phyloP scores from a whole-genome alignment of 2,797 vertebrate genomes.

The Rhabdomys pumilio region DNA sequence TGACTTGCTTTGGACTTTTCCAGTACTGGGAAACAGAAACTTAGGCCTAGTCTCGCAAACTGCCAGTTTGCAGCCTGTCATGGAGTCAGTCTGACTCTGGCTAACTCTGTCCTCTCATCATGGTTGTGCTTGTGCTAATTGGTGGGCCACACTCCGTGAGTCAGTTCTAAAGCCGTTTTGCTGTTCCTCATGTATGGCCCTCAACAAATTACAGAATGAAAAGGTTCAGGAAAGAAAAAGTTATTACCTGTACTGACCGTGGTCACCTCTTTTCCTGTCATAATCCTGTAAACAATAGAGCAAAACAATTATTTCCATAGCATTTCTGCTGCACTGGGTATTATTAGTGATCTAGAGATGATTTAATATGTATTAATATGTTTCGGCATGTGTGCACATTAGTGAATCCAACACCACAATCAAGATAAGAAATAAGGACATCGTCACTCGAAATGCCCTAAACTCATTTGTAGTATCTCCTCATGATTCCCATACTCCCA shows the following conservation, averaged over 20 bases:
- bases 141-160: not conserved
- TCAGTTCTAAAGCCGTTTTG: not conserved
- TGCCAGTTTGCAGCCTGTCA: not conserved
- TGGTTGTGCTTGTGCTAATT: not conserved
- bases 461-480: too few species aligned
- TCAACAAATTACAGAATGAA: not conserved
- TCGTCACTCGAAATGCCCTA: too few species aligned
- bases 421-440: too few species aligned
- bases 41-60: not conserved
- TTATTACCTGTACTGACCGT: not conserved
- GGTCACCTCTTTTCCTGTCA: not conserved
- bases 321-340: not conserved
- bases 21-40: not conserved
- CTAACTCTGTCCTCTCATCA: not conserved
- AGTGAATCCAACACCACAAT: too few species aligned
- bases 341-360: not conserved
- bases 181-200: not conserved
- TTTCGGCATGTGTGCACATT: too few species aligned
- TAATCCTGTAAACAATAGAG: not conserved
- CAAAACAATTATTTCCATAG: not conserved
- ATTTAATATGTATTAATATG: not conserved
- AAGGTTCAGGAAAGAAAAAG: not conserved
- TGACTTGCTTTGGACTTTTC: not conserved
- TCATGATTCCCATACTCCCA: too few species aligned
- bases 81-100: not conserved